Evolutionary conservation across 1,140 invertebrate species (phyloP).

Genomic region (Hormaphis cornu): DNA sequence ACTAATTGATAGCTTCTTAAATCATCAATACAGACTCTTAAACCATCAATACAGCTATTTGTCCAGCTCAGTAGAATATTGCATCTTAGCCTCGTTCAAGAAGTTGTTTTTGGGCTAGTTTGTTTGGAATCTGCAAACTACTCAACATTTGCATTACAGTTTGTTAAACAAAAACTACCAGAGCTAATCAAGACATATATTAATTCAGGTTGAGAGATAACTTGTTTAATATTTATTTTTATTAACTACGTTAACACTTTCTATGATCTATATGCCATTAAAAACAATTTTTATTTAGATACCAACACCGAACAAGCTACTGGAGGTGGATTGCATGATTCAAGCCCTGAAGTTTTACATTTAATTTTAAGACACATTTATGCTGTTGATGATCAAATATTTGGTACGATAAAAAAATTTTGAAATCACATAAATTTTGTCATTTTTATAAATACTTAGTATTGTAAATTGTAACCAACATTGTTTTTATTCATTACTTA

Average conservation of each 20-base stretch:
- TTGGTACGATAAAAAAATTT: constrained; percentile 41
- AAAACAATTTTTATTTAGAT: neutral
- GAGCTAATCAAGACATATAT: constrained; percentile 75
- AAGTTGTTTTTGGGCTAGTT: constrained; percentile 78
- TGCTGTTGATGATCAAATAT: constrained; percentile 42
- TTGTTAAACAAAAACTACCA: constrained; percentile 70
- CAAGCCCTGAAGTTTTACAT: constrained; percentile 77
- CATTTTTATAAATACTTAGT: neutral
- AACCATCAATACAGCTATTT: constrained; percentile 66
- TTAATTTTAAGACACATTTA: constrained; percentile 51
- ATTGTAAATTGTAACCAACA: too few relatives aligned
- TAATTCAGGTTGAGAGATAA: constrained; percentile 52
- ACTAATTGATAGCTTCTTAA: constrained; percentile 40
- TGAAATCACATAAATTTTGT: neutral
- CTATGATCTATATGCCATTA: too few relatives aligned
- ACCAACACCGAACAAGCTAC: constrained; percentile 41
- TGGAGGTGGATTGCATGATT: constrained; percentile 76
- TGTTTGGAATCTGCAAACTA: constrained; percentile 66
- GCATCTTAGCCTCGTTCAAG: constrained; percentile 73
- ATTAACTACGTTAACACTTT: neutral
- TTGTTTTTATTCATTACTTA: neutral
- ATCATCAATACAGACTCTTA: constrained; percentile 56
- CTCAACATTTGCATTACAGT: constrained; percentile 58
- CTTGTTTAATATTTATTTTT: neutral
- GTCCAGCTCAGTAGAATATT: constrained; percentile 71